A percentile compares a stretch with the other conserved stretches of the same genome.
These are phyloP conservation scores for Urocolius indicus DNA, from an alignment of 2,113 vertebrate species.

Conservation along the genomic window DNA sequence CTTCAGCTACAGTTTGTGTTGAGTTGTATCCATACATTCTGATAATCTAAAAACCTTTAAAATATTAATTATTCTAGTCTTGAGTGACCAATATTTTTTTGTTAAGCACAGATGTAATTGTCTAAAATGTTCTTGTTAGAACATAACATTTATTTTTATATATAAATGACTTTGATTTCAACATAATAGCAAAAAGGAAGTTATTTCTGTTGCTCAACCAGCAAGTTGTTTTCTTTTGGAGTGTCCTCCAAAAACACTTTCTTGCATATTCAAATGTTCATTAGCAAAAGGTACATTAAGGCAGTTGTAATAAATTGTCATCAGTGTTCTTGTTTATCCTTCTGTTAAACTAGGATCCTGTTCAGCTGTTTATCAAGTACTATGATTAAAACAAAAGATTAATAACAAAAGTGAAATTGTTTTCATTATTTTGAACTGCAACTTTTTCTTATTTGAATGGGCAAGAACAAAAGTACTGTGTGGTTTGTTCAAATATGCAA, in stretches of 20 bases:
- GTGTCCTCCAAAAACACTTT: constrained; percentile 71
- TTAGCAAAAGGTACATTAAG: constrained; percentile 73
- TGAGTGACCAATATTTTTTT: constrained; percentile 84
- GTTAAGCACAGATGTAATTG: constrained; percentile 84
- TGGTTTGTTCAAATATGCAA: background rate
- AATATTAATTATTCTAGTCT: constrained; percentile 82
- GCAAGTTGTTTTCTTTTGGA: constrained; percentile 89
- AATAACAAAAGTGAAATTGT: constrained; percentile 70
- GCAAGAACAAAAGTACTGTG: constrained; percentile 65
- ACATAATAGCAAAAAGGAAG: constrained; percentile 74
- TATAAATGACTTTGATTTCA: constrained; percentile 79
- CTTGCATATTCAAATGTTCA: constrained; percentile 73
- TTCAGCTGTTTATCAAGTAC: constrained; percentile 75
- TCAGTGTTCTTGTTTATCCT: constrained; percentile 68
- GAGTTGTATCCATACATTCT: constrained; percentile 82
- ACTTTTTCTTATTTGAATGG: constrained; percentile 49
- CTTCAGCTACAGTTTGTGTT: constrained; percentile 78
- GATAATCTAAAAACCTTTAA: constrained; percentile 80
- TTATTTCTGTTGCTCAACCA: constrained; percentile 88
- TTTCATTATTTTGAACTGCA: constrained; percentile 69
- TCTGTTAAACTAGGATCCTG: constrained; percentile 72
- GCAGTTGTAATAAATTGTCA: constrained; percentile 69
- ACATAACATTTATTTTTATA: constrained; percentile 85
- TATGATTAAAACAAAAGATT: constrained; percentile 71
- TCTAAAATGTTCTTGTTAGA: constrained; percentile 82